Evolutionary conservation across 2,888 invertebrate species (phyloP), one percentile per base, ranked within the genome.

Genomic region (Drosophila neutralis): DNA sequence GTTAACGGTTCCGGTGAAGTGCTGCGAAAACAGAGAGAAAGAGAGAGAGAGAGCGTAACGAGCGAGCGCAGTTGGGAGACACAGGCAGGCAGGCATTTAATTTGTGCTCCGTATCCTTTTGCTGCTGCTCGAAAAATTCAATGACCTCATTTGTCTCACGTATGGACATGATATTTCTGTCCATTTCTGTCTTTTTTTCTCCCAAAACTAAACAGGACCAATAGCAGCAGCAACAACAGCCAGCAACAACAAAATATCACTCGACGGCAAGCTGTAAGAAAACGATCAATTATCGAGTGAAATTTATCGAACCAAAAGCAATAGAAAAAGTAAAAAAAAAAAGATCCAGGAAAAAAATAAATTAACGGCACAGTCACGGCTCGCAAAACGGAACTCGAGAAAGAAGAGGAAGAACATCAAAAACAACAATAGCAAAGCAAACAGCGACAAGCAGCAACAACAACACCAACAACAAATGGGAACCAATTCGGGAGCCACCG

Each of bases 401-500:
- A 60, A 69, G 36, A 51, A 48, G 56, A 57, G 67, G 38, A 62
- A 69, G 38, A 53, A 67, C 18, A 64, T 67, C 45, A 62, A 67
- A 35, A 49, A 59, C 18, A 65, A 69, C 48, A 62, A 58, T 49
- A 48, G 60, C 61, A 64, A 62, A 57, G 69, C 10, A 66, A 38
- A 42, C 36, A 69, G 52, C 49, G 65, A 59, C 71, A 58, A 73
- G 57, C 61, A 73, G 51, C 60, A 78, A 56, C 66, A 67, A 87
- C 83, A 74, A 75, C 71, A 78, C 83, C 92, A 74, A 75, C 69
- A 78, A 85, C 92, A 92, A 92, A 93, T 93, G 93, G 93, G 93
- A 89, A 91, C 94, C 93, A 93, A 93, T 94, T 93, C 94, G 92
- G 90, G 93, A 94, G 85, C 94, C 93, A 92, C 93, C 79, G 92